Base-by-base conservation (phyloP, 2,888 invertebrate species). In the Drosophila meridionalis region DNA sequence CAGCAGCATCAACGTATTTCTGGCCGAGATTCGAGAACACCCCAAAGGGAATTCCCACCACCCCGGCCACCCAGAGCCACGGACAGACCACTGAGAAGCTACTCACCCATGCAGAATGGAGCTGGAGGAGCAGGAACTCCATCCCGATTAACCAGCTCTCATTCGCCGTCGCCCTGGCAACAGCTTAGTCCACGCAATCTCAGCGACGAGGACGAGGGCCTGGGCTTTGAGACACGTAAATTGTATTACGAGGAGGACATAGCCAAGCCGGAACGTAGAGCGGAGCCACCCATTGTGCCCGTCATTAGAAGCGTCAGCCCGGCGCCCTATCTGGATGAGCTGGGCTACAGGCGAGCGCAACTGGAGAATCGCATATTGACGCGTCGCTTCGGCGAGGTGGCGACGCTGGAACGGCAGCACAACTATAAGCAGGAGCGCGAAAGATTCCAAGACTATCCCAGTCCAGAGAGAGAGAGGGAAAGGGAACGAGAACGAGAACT, bases 201-300 rank as follows among this genome's bases (percentile, higher is more conserved):
- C 65, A 96, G 96, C 12, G 97, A 97, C 90, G 97, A 96, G 90
- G 97, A 96, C 80, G 97, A 97, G 92, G 96, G 96, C 0, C 92
- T 96, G n/a, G 96, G 96, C 2, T 95, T 96, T 65, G 96, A 97
- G 90, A 92, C 92, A 0, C 90, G 93, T 83, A 93, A 91, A 74
- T 93, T 93, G 56, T 94, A 93, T 66, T 94, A 94, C 59, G 94
- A 94, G 42, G 92, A 92, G 11, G 84, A 87, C 30, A 80, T 80
- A 0, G 36, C 57, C 9, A 81, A 80, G 20, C 77, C 82, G 50
- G 71, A 62, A 76, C 48, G 2, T 93, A 93, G 66, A 1, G 48
- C 78, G 0, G 95, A 95, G 75, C 94, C 94, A 7, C 95, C 96
- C 0, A 96, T 96, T 72, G 94, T 94, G 48, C 96, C 96, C 1